Evolutionary conservation across 2,113 vertebrate species (phyloP).

Genomic region (Apteryx owenii): DNA sequence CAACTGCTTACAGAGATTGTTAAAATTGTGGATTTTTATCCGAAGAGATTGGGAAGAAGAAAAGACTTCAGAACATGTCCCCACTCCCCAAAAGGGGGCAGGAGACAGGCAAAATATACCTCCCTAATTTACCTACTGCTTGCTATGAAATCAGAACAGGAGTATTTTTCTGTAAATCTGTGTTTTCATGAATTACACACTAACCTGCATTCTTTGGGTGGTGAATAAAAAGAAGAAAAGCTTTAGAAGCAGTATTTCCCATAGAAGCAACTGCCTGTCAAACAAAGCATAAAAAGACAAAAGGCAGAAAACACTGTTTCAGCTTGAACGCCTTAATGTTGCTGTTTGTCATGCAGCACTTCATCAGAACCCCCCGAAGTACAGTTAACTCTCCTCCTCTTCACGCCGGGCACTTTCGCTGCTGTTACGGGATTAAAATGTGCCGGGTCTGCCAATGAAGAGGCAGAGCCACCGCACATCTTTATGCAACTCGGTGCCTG

Average conservation of each 20-base stretch:
- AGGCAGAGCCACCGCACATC: constrained; percentile 64
- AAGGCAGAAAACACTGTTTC: constrained; percentile 61
- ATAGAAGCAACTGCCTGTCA: constrained; percentile 59
- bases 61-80: neutral
- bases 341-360: constrained; percentile 61
- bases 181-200: constrained; percentile 16
- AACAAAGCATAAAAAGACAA: constrained; percentile 65
- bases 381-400: constrained; percentile 50
- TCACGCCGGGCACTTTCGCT: neutral
- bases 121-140: neutral
- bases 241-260: constrained; percentile 1
- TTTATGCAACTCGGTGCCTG: constrained; percentile 73
- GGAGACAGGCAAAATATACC: neutral
- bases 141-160: neutral
- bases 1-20: neutral
- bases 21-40: neutral
- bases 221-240: constrained; percentile 5
- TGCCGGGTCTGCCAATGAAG: constrained; percentile 72
- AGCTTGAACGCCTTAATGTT: constrained; percentile 63
- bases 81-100: neutral
- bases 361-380: constrained; percentile 34
- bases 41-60: neutral
- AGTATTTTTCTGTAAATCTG: neutral
- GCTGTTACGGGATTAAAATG: constrained; percentile 55
- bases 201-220: constrained; percentile 30